Conservation (phyloP, 1,140 invertebrate genomes). For the Rhopalosiphum maidis region DNA sequence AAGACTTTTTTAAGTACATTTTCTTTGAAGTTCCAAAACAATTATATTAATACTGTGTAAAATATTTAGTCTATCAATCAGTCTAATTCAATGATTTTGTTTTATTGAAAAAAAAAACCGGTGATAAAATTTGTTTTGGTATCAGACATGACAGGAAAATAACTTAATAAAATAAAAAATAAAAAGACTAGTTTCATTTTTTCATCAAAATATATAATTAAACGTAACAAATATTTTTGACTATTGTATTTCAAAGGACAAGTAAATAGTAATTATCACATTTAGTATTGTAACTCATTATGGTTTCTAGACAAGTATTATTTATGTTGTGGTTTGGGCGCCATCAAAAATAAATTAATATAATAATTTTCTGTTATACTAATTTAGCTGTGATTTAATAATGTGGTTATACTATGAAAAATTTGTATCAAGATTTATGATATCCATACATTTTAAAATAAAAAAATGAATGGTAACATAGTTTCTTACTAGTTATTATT, state of each 20-base stretch:
- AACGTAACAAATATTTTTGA: conserved; percentile 55
- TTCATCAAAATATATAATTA: conserved; percentile 49
- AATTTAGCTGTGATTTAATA: not conserved
- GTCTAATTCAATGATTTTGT: conserved; percentile 54
- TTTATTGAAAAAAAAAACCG: conserved; percentile 46
- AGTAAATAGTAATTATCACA: conserved; percentile 54
- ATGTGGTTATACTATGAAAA: not conserved
- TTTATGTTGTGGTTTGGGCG: not conserved
- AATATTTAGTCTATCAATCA: conserved; percentile 57
- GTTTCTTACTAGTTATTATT: not conserved
- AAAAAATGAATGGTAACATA: conserved; percentile 10
- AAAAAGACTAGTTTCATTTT: conserved; percentile 56
- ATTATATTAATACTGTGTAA: conserved; percentile 52
- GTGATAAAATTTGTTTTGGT: conserved; percentile 52
- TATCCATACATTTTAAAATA: not conserved
- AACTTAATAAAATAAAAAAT: conserved; percentile 55
- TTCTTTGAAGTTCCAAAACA: not conserved
- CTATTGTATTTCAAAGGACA: conserved; percentile 55
- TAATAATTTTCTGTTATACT: not conserved
- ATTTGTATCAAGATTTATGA: not conserved
- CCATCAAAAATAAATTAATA: not conserved
- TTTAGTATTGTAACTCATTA: conserved; percentile 40
- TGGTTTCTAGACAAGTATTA: conserved; percentile 54
- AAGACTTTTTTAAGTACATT: conserved; percentile 44
- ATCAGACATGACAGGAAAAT: conserved; percentile 27